Base-by-base conservation (phyloP, 2,113 vertebrate species). In the Excalfactoria chinensis region DNA sequence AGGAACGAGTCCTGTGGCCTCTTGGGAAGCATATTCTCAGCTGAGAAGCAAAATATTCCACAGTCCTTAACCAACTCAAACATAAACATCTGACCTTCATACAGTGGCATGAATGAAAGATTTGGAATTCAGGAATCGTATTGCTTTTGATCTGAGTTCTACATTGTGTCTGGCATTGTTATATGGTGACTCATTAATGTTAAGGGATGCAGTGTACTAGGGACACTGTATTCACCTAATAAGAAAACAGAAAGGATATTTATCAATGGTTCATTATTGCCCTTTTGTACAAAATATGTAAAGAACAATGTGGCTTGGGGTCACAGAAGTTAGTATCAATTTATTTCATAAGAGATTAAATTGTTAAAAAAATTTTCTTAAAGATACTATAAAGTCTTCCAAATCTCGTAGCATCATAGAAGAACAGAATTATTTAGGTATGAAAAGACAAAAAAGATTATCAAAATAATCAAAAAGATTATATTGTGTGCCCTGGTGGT, bases 11-110 rank as follows among this genome's bases (percentile, higher is more conserved):
- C 60, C 78, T 88, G 75, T 0, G 14, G 72, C 91, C 92, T 69
- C 93, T 96, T 95, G 93, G 95, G 87, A 96, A 95, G 93, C 93
- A 93, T 88, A 95, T 96, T 96, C 91, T 93, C 75, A 93, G 43
- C 94, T 96, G 95, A 96, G 93, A 94, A 86, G 60, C 78, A 95
- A 95, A 96, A 96, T 94, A 96, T 95, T 93, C 93, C 91, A 85
- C 0, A 0, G 69, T 80, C 82, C 82, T 85, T 91, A 96, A 86
- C 72, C 43, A 89, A 49, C 60, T 83, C 51, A 83, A 88, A 94
- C 15, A 63, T 94, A 81, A 82, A 88, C 80, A 93, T 87, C 85
- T 93, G 94, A 96, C 78, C 79, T 91, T 93, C 89, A 80, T 20
- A 43, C 23, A 75, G 64, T 93, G 94, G 93, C 78, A 95, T 96